Conservation (phyloP, 1,140 invertebrate genomes). For the Proctacanthus coquilletti region DNA sequence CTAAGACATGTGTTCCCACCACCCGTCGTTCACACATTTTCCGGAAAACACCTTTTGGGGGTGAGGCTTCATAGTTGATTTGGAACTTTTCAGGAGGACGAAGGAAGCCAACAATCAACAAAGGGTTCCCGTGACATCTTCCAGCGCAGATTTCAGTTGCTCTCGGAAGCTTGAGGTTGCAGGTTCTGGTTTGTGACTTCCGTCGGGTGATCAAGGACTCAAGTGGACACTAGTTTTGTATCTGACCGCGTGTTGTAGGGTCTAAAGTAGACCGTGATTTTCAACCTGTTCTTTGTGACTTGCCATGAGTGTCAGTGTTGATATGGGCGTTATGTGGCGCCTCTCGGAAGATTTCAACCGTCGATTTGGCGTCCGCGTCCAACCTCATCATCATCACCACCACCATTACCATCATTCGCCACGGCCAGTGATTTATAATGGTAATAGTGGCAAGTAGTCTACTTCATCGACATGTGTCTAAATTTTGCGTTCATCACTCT, state of each 20-base stretch:
- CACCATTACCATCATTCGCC: slow-evolving; percentile 18
- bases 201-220: background rate
- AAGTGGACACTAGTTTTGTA: too few relatives aligned
- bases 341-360: slow-evolving; percentile 28
- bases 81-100: background rate
- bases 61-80: background rate
- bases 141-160: slow-evolving; percentile 13
- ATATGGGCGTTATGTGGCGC: slow-evolving; percentile 31
- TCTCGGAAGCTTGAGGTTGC: slow-evolving; percentile 10
- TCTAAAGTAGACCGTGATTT: too few relatives aligned
- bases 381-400: slow-evolving; percentile 15
- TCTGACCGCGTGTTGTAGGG: background rate
- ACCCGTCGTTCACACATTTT: background rate
- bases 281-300: background rate
- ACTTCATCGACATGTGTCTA: too few relatives aligned
- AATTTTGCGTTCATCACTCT: too few relatives aligned
- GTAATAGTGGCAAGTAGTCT: too few relatives aligned
- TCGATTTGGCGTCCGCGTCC: slow-evolving; percentile 26
- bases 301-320: slow-evolving; percentile 28
- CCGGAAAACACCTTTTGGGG: background rate
- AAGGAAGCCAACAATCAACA: slow-evolving; percentile 1
- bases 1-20: slow-evolving; percentile 2
- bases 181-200: slow-evolving; percentile 8
- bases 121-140: slow-evolving; percentile 1
- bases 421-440: slow-evolving; percentile 34